A percentile compares a stretch with the other conserved stretches of the same genome.
Conservation (phyloP, 2,797 vertebrate genomes). For the Paguma larvata region DNA sequence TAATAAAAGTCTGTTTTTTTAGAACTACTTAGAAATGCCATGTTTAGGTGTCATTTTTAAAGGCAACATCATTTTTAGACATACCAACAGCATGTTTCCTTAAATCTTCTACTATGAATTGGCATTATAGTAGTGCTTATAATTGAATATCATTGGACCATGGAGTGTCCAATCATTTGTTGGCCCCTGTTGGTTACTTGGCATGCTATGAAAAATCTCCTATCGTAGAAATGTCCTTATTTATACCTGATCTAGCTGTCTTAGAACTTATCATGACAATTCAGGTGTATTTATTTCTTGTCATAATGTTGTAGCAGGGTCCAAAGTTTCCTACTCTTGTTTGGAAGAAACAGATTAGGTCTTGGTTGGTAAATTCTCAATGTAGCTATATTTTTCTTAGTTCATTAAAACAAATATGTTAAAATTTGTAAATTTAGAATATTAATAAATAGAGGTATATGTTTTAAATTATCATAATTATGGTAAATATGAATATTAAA, state of each 20-base stretch:
- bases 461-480: slow-evolving; percentile 51
- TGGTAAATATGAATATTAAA: neutral
- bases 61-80: neutral
- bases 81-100: neutral
- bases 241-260: neutral
- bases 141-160: neutral
- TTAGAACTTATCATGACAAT: neutral
- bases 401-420: slow-evolving; percentile 20
- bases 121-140: neutral
- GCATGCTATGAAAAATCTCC: neutral
- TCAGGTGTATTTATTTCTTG: neutral
- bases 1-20: neutral
- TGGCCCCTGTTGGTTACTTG: neutral
- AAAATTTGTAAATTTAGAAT: neutral
- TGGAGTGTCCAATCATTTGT: fast-evolving
- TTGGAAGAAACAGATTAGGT: slow-evolving; percentile 34
- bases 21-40: neutral
- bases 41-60: neutral
- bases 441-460: slow-evolving; percentile 9
- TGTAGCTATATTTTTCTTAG: neutral
- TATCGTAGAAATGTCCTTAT: neutral
- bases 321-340: neutral
- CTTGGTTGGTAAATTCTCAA: neutral
- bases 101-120: neutral
- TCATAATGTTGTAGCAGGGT: neutral